A percentile compares a stretch with the other conserved stretches of the same genome.
Conservation (phyloP, 2,113 vertebrate genomes). For the Brachionichthys hirsutus region DNA sequence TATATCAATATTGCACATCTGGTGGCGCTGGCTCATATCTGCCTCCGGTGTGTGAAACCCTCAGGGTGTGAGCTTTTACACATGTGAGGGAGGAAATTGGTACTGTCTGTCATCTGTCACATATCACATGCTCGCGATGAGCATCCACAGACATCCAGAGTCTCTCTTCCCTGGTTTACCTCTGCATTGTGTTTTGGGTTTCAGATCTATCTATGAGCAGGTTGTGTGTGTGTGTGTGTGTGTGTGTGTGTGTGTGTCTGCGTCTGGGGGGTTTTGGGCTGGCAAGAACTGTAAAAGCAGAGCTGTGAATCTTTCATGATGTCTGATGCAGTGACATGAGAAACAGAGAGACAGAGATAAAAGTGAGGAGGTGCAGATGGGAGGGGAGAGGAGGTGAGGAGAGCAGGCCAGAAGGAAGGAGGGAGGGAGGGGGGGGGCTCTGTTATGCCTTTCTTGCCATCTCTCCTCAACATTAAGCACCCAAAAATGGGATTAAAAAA, state of each 20-base stretch:
- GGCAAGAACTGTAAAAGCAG: slow-evolving; percentile 57
- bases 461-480: slow-evolving; percentile 7
- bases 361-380: slow-evolving; percentile 18
- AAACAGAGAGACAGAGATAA: slow-evolving; percentile 24
- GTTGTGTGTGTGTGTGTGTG: slow-evolving; percentile 8
- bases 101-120: slow-evolving; percentile 65
- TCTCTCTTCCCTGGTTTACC: slow-evolving; percentile 7
- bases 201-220: slow-evolving; percentile 28
- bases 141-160: not conserved
- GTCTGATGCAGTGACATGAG: slow-evolving; percentile 61
- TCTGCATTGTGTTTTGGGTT: slow-evolving; percentile 38
- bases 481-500: not conserved
- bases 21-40: not conserved
- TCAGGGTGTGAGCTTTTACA: not conserved
- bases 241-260: slow-evolving; percentile 10
- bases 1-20: slow-evolving; percentile 15
- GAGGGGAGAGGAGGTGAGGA: slow-evolving; percentile 17
- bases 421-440: slow-evolving; percentile 22
- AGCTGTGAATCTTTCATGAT: slow-evolving; percentile 74
- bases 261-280: not conserved
- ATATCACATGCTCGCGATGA: slow-evolving; percentile 50
- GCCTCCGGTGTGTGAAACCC: slow-evolving; percentile 2
- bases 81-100: slow-evolving; percentile 46
- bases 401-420: slow-evolving; percentile 16
- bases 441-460: slow-evolving; percentile 15